Evolutionary conservation across 2,888 invertebrate species (phyloP), one percentile per base, ranked within the genome.

Genomic region (Oasisia sp.): DNA sequence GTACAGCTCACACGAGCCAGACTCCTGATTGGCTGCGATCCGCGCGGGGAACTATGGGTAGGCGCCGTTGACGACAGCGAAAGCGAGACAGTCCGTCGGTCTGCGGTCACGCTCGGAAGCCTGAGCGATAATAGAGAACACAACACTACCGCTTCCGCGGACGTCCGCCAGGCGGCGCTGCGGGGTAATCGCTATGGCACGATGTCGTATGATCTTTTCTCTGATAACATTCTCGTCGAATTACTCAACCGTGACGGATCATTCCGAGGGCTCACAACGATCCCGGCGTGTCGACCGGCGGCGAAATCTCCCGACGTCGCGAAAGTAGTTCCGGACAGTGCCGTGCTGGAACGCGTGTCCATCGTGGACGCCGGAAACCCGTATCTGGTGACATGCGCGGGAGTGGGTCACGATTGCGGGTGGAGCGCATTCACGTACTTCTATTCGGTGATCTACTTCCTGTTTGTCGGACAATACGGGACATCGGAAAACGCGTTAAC

Each of bases 11-110:
- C 74, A 74, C 74, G 74, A 27, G 74, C 74, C 7, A 74, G 74
- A 74, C 74, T 74, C 74, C n/a, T 74, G n/a, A 74, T 74, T 74
- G 74, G 74, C 74, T 74, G 74, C 74, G 74, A 74, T 74, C 74
- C 74, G 14, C 74, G 74, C 19, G 74, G 74, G 74, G 74, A 74
- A 74, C 27, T 74, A 74, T 74, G 74, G 74, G 74, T 74, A 19
- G n/a, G 74, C 74, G 19, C 74, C 14, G 74, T 74, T 2, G 74
- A 74, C 27, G 74, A 74, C 74, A 74, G 74, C 74, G 74, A 74
- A 27, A 74, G 74, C 74, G 74, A 74, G 74, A n/a, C 74, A 27
- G n/a, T 74, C 14, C 74, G 74, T 74, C 74, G 74, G 74, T n/a
- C 74, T 74, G 27, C 74, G 74, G 27, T 74, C 74, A 27, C n/a